phyloP scores from a whole-genome alignment of 64 coral and sea anemone genomes.

The Platygyra sinensis region DNA sequence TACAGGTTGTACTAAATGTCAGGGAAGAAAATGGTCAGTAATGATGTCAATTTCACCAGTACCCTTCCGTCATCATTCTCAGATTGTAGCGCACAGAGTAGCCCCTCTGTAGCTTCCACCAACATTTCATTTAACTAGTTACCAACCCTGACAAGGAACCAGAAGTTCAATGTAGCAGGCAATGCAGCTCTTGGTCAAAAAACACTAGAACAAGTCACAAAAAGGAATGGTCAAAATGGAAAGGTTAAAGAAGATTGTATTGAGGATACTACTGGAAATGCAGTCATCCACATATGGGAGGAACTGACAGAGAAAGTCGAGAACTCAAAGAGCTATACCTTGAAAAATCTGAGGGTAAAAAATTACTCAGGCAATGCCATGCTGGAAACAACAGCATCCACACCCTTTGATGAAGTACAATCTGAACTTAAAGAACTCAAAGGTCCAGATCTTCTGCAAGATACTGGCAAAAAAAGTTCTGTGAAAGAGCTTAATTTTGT shows the following conservation, averaged over 20 bases:
- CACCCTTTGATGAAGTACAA: no score
- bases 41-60: neutral
- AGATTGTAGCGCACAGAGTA: neutral
- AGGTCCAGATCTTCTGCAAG: no score
- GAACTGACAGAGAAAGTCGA: constrained; percentile 41
- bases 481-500: no score
- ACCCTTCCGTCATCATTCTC: neutral
- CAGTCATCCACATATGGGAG: constrained; percentile 74
- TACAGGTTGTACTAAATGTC: constrained; percentile 51
- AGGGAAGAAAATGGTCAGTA: constrained; percentile 46
- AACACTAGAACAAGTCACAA: constrained; percentile 56
- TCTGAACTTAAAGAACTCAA: no score
- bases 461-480: no score
- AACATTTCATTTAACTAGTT: constrained; percentile 63
- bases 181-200: constrained; percentile 36
- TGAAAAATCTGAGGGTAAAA: constrained; percentile 62
- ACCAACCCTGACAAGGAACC: constrained; percentile 47
- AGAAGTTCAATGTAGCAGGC: constrained; percentile 70
- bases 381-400: no score
- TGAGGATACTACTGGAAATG: constrained; percentile 57
- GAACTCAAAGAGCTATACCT: constrained; percentile 32
- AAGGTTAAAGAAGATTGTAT: constrained; percentile 75
- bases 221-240: constrained; percentile 59
- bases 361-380: constrained; percentile 65
- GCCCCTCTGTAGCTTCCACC: constrained; percentile 3